These are phyloP conservation scores for Pithecia hirsuta DNA, from an alignment of 2,797 vertebrate species.

Conservation along the genomic window DNA sequence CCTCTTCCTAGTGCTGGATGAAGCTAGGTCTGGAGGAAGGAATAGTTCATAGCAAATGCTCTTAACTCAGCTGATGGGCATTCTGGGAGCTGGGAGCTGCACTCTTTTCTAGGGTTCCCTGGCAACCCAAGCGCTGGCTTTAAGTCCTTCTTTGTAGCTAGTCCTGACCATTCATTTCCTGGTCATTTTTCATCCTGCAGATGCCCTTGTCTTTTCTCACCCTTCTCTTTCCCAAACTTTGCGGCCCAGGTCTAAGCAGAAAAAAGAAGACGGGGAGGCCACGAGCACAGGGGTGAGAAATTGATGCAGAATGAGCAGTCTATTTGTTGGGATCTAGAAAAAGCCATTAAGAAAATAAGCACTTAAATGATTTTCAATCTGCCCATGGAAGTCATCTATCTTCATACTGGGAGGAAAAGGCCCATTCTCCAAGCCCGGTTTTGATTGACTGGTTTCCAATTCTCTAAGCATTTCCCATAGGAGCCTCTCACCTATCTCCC, in stretches of 20 bases:
- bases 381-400: conserved; percentile 68
- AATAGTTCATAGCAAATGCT: background rate
- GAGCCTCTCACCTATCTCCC: conserved; percentile 78
- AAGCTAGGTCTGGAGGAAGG: background rate
- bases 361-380: conserved; percentile 77
- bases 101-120: background rate
- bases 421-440: conserved; percentile 43
- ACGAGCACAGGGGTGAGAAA: conserved; percentile 60
- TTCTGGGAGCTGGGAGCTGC: background rate
- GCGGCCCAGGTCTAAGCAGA: background rate
- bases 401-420: conserved; percentile 52
- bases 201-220: background rate
- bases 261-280: background rate
- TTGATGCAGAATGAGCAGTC: conserved; percentile 55
- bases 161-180: background rate
- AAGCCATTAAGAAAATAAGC: conserved; percentile 80
- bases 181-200: too few species aligned
- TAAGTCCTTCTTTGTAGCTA: background rate
- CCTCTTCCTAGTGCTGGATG: background rate
- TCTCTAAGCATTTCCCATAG: conserved; percentile 69
- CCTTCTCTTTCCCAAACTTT: conserved; percentile 29
- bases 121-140: background rate
- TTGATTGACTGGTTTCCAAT: conserved; percentile 80
- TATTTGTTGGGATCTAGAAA: conserved; percentile 75
- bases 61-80: background rate